Percentiles rank a stretch among this genome's conserved stretches.
These are phyloP conservation scores for Lysandra bellargus DNA, from an alignment of 2,888 invertebrate species.

Conservation along the genomic window DNA sequence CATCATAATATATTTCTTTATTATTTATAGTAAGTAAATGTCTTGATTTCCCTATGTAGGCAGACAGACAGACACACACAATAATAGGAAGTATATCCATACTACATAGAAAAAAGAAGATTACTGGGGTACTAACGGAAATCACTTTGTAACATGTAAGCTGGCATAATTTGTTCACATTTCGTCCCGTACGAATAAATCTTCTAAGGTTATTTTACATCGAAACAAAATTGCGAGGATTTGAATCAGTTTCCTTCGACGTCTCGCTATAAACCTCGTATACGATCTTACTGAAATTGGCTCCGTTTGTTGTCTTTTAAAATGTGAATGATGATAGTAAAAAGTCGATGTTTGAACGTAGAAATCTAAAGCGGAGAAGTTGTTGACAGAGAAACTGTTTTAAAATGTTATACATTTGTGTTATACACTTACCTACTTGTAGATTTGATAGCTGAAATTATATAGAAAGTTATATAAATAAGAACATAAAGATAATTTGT, in stretches of 20 bases:
- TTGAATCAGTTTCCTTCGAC: neutral
- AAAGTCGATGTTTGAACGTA: neutral
- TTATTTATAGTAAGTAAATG: too few relatives aligned
- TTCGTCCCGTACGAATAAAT: constrained; percentile 1
- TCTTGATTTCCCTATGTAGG: too few relatives aligned
- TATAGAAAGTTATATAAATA: too few relatives aligned
- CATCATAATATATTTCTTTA: too few relatives aligned
- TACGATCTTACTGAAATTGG: neutral
- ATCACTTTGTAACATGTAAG: neutral
- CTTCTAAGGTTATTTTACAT: neutral
- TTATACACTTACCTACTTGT: too few relatives aligned
- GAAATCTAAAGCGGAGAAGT: neutral
- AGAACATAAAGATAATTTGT: too few relatives aligned
- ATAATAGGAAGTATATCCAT: too few relatives aligned
- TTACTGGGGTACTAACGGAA: neutral
- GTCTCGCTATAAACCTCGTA: neutral
- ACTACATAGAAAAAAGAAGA: neutral
- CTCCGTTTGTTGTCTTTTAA: constrained; percentile 1
- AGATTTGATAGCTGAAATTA: too few relatives aligned
- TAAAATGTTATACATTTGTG: neutral
- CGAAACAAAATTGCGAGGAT: neutral
- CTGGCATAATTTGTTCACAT: neutral
- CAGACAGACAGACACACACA: too few relatives aligned
- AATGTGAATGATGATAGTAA: neutral
- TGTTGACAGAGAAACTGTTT: neutral